Evolutionary conservation across 2,888 invertebrate genomes (phyloP).

Genomic region (Thysanoteuthis rhombus): DNA sequence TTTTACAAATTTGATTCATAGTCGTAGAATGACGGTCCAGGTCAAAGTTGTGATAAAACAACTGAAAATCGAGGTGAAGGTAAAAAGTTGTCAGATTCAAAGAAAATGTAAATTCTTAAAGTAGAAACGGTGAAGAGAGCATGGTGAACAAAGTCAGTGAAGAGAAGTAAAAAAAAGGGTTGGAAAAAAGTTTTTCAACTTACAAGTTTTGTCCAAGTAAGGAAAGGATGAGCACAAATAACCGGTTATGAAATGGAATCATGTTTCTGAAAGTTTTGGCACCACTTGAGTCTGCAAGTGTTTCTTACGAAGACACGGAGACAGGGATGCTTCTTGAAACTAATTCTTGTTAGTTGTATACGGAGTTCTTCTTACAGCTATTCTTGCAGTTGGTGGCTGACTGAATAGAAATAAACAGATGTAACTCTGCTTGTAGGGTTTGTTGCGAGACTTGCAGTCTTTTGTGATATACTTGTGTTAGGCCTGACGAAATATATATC

Average conservation of each 20-base stretch:
- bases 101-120: too few species aligned
- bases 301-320: not conserved
- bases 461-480: not conserved
- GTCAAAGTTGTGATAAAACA: too few species aligned
- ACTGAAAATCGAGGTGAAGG: too few species aligned
- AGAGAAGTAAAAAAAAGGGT: too few species aligned
- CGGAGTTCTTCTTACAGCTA: not conserved
- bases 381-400: not conserved
- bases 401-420: not conserved
- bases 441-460: not conserved
- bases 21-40: too few species aligned
- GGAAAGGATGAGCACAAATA: not conserved
- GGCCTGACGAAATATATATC: not conserved
- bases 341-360: not conserved
- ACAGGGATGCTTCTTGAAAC: not conserved
- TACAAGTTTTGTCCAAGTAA: slow-evolving; percentile 12
- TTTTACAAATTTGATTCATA: too few species aligned
- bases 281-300: not conserved
- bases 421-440: not conserved
- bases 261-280: not conserved
- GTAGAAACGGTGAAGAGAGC: too few species aligned
- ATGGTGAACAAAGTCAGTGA: too few species aligned
- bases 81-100: too few species aligned
- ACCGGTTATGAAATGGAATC: not conserved
- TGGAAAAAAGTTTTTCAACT: not conserved